Percentiles rank a stretch among this genome's conserved stretches.
phyloP scores from a whole-genome alignment of 2,888 invertebrate species.

The Liodrosophila aerea region DNA sequence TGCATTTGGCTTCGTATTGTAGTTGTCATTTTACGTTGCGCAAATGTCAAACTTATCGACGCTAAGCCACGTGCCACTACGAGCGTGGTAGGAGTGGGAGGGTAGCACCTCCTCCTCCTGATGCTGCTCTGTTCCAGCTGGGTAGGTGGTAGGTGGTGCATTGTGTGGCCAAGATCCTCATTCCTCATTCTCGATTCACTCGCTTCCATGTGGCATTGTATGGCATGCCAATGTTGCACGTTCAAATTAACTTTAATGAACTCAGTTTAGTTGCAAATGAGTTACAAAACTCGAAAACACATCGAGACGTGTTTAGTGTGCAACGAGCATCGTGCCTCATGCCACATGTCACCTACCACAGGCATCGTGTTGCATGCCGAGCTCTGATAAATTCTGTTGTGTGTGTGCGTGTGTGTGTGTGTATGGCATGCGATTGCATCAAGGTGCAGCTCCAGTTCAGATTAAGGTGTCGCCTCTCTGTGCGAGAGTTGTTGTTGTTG shows the following conservation, averaged over 20 bases:
- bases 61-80: slow-evolving; percentile 63
- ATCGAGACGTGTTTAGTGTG: slow-evolving; percentile 72
- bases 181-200: neutral
- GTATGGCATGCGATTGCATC: neutral
- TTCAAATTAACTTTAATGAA: slow-evolving; percentile 77
- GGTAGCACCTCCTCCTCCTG: neutral
- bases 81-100: slow-evolving; percentile 1
- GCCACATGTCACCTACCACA: too few species aligned
- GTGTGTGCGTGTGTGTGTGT: neutral
- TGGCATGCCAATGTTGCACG: slow-evolving; percentile 74
- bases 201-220: slow-evolving; percentile 26
- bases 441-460: neutral
- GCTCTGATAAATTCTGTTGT: too few species aligned
- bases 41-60: slow-evolving; percentile 76
- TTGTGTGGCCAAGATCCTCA: slow-evolving; percentile 33
- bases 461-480: neutral
- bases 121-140: neutral
- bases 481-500: too few species aligned
- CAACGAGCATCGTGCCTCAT: slow-evolving; percentile 35
- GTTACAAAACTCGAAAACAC: slow-evolving; percentile 77
- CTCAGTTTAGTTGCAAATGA: slow-evolving; percentile 77
- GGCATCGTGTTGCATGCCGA: slow-evolving; percentile 13
- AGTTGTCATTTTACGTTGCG: slow-evolving; percentile 74
- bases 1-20: slow-evolving; percentile 29
- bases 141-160: slow-evolving; percentile 18